These are phyloP conservation scores for Sminthurinus aureus DNA, from an alignment of 2,888 invertebrate species.

Conservation along the genomic window DNA sequence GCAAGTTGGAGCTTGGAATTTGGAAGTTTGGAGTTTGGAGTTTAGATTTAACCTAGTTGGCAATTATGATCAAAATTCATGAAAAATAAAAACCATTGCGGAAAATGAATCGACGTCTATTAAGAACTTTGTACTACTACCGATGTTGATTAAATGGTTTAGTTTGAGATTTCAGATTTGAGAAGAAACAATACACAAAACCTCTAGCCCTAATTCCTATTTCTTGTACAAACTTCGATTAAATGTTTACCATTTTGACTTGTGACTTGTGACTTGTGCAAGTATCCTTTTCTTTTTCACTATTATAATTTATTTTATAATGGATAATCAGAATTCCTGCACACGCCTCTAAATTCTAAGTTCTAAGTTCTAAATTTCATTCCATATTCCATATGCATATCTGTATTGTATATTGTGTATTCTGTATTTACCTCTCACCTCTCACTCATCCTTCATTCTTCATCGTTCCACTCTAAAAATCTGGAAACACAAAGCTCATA, in stretches of 20 bases:
- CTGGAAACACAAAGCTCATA: neutral
- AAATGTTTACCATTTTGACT: neutral
- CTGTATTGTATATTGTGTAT: no score
- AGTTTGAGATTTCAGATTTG: neutral
- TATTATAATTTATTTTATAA: constrained; percentile 28
- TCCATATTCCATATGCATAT: no score
- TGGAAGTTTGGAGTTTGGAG: no score
- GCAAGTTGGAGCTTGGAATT: no score
- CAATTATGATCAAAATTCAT: no score
- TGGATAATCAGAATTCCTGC: constrained; percentile 43
- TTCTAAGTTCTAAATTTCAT: no score
- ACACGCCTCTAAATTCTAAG: constrained; percentile 35
- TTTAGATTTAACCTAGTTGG: no score
- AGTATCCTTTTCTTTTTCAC: neutral
- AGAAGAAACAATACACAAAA: neutral
- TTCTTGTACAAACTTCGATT: neutral
- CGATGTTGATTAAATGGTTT: neutral
- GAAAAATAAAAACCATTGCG: no score
- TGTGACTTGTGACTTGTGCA: neutral
- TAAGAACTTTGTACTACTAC: no score
- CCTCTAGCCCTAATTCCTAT: neutral
- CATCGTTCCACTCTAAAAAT: constrained; percentile 28
- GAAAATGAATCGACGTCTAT: no score
- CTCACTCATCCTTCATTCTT: neutral
- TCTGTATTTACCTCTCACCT: neutral